A percentile compares a stretch with the other conserved stretches of the same genome.
Conservation (phyloP, 2,113 vertebrate species). For the Festucalex cinctus region DNA sequence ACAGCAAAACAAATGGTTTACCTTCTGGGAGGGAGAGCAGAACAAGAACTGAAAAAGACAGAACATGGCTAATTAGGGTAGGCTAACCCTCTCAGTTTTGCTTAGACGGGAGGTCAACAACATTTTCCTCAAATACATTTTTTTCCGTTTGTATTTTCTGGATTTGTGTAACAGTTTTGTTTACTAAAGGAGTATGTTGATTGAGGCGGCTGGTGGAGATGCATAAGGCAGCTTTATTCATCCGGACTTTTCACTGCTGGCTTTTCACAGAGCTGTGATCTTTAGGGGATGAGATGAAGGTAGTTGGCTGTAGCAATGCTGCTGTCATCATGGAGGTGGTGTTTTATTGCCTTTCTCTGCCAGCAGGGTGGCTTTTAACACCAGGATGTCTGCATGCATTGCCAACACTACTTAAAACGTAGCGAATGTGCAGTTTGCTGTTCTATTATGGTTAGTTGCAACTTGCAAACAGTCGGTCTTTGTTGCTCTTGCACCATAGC, state of each 20-base stretch:
- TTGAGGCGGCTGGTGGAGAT: not conserved
- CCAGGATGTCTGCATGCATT: conserved; percentile 24
- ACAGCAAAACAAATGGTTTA: conserved; percentile 25
- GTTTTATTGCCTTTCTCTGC: not conserved
- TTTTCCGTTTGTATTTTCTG: conserved; percentile 19
- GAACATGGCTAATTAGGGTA: conserved; percentile 17
- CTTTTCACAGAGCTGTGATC: conserved; percentile 39
- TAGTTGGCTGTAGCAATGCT: not conserved
- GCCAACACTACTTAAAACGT: too few relatives aligned
- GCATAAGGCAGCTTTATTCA: conserved; percentile 66
- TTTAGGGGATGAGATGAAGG: conserved; percentile 36
- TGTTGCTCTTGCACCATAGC: too few relatives aligned
- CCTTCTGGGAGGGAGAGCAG: conserved; percentile 58
- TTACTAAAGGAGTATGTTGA: not conserved
- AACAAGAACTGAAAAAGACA: conserved; percentile 65
- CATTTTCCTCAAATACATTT: conserved; percentile 7
- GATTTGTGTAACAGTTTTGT: conserved; percentile 15
- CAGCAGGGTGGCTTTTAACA: conserved; percentile 7
- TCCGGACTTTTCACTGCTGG: conserved; percentile 38
- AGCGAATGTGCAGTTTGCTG: not conserved
- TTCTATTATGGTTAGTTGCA: not conserved
- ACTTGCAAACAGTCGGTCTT: too few relatives aligned
- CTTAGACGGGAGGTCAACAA: too few relatives aligned
- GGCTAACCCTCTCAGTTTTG: too few relatives aligned
- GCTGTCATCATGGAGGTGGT: conserved; percentile 9